Conservation (phyloP, 2,888 invertebrate genomes). For the Andrena trimmerana region DNA sequence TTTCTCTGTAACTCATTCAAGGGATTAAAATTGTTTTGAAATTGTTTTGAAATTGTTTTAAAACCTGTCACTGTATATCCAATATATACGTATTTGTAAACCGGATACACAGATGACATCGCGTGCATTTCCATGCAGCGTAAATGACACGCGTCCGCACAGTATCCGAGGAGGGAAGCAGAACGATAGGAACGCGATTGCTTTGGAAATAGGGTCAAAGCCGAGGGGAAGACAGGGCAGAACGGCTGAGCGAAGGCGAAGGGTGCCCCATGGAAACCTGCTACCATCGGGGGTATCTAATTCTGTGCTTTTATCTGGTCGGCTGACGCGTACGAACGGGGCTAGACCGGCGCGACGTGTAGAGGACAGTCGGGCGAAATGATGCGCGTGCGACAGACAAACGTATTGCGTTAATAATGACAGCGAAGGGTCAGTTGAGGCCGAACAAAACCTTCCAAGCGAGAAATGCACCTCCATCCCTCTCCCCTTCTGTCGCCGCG, state of each 20-base stretch:
- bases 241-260: slow-evolving; percentile 40
- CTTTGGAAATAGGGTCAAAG: slow-evolving; percentile 56
- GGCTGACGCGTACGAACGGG: slow-evolving; percentile 24
- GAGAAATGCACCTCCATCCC: too few relatives aligned
- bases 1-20: neutral
- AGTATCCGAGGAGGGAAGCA: slow-evolving; percentile 17
- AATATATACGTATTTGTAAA: neutral
- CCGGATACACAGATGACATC: neutral
- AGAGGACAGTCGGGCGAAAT: slow-evolving; percentile 36
- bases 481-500: neutral
- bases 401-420: slow-evolving; percentile 67
- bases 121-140: slow-evolving; percentile 1
- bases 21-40: neutral
- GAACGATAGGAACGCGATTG: slow-evolving; percentile 52
- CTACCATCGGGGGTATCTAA: slow-evolving; percentile 50
- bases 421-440: slow-evolving; percentile 42
- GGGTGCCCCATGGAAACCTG: slow-evolving; percentile 67
- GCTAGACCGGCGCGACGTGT: slow-evolving; percentile 9
- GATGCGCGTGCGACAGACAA: slow-evolving; percentile 65
- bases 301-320: slow-evolving; percentile 54
- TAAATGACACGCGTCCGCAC: slow-evolving; percentile 27
- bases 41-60: neutral
- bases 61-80: too few relatives aligned
- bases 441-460: slow-evolving; percentile 41
- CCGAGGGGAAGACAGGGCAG: slow-evolving; percentile 12